Percentiles rank a stretch among this genome's conserved stretches.
These are phyloP conservation scores for Bombycilla garrulus DNA, from an alignment of 2,113 vertebrate genomes.

Conservation along the genomic window DNA sequence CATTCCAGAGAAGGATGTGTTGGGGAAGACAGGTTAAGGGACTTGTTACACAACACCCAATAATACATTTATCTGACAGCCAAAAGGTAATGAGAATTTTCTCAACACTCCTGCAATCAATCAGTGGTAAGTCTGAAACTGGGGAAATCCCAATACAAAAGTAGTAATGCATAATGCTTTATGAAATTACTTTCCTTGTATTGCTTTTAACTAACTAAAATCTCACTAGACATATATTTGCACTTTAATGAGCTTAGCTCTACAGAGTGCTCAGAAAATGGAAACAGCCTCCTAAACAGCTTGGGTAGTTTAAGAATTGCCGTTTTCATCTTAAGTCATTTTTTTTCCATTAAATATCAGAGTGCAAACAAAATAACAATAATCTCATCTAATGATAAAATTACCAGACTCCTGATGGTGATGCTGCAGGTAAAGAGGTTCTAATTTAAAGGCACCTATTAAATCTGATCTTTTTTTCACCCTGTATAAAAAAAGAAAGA, in stretches of 20 bases:
- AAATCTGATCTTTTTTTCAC: slow-evolving; percentile 88
- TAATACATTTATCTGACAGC: background rate
- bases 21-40: background rate
- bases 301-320: background rate
- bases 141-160: background rate
- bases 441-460: slow-evolving; percentile 90
- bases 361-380: background rate
- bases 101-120: background rate
- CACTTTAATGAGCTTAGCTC: background rate
- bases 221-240: background rate
- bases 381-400: background rate
- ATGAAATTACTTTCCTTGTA: background rate
- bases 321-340: background rate
- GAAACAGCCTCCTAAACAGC: background rate
- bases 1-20: background rate
- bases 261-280: background rate
- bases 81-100: background rate
- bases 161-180: background rate
- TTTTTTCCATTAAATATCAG: background rate
- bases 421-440: slow-evolving; percentile 91
- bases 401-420: slow-evolving; percentile 93
- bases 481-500: slow-evolving; percentile 71
- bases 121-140: background rate
- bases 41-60: background rate
- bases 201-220: background rate